Evolutionary conservation across 2,888 invertebrate genomes (phyloP).

Genomic region (Cyrtodaria siliqua): DNA sequence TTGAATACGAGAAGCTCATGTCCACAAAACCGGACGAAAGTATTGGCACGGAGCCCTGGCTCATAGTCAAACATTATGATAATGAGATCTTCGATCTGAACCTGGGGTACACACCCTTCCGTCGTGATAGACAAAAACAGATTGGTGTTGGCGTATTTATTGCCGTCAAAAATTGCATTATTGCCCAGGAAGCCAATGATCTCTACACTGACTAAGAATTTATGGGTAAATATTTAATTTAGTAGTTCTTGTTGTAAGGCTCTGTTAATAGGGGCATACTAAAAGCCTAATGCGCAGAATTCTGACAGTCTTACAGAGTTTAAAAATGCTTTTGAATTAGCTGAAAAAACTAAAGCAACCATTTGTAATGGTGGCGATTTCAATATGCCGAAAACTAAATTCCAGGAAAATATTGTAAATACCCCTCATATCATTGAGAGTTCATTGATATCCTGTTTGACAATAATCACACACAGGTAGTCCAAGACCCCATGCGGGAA

Average conservation of each 20-base stretch:
- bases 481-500: too few relatives aligned
- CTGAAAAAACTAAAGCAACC: constrained; percentile 13
- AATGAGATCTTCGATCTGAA: constrained; percentile 29
- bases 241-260: constrained; percentile 4
- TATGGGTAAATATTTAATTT: constrained; percentile 14
- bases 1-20: constrained; percentile 19
- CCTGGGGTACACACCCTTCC: constrained; percentile 25
- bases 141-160: too few relatives aligned
- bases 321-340: constrained; percentile 13
- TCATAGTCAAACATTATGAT: constrained; percentile 23
- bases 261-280: neutral
- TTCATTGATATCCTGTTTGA: too few relatives aligned
- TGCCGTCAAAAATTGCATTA: too few relatives aligned
- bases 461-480: too few relatives aligned
- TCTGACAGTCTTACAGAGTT: constrained; percentile 18
- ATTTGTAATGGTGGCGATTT: constrained; percentile 26
- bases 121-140: too few relatives aligned
- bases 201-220: constrained; percentile 10
- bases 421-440: too few relatives aligned
- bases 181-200: too few relatives aligned
- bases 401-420: too few relatives aligned
- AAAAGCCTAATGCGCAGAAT: constrained; percentile 12
- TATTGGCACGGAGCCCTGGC: constrained; percentile 25
- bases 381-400: constrained; percentile 24
- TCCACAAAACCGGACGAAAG: constrained; percentile 23